Percentiles rank a stretch among this genome's conserved stretches.
phyloP scores from a whole-genome alignment of 2,113 vertebrate genomes.

The Melanotaenia duboulayi region DNA sequence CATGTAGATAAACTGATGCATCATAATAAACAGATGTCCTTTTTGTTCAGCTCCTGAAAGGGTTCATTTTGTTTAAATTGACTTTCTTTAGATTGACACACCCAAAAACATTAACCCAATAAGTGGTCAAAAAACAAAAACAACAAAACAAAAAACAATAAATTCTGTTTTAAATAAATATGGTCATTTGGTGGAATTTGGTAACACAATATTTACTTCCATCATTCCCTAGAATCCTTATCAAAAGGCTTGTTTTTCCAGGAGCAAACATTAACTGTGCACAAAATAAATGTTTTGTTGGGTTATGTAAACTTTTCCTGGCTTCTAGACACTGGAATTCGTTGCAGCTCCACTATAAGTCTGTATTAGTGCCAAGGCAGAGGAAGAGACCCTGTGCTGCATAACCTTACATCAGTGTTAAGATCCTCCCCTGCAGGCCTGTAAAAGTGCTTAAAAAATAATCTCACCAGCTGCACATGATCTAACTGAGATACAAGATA shows the following conservation, averaged over 20 bases:
- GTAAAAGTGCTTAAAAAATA: conserved; percentile 23
- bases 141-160: no score
- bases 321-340: background rate
- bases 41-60: no score
- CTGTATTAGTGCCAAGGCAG: conserved; percentile 21
- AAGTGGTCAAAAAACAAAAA: no score
- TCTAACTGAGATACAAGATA: conserved; percentile 3
- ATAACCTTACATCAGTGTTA: conserved; percentile 34
- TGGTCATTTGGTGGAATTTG: conserved; percentile 1
- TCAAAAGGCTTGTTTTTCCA: background rate
- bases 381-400: conserved; percentile 21
- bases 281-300: background rate
- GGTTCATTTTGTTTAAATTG: no score
- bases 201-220: background rate
- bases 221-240: background rate
- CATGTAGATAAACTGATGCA: background rate
- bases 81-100: no score
- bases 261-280: conserved; percentile 17
- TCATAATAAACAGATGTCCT: background rate
- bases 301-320: conserved; percentile 2
- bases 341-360: conserved; percentile 5
- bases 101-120: no score
- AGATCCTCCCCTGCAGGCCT: conserved; percentile 28
- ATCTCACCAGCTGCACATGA: conserved; percentile 21
- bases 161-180: no score